Evolutionary conservation across 2,888 invertebrate genomes (phyloP).

Genomic region (Panorpa germanica): DNA sequence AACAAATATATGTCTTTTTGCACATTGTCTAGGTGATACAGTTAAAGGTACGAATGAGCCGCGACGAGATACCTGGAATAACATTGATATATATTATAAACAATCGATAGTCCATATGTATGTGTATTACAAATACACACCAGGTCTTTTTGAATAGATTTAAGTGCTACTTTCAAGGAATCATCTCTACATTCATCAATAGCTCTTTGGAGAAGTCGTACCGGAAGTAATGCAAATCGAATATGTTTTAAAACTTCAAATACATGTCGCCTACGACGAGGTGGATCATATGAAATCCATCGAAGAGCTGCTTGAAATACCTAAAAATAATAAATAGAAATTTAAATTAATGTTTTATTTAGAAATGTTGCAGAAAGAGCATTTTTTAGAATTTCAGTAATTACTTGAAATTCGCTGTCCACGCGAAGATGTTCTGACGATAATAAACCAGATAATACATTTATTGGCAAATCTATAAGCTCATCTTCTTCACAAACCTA

Average conservation of each 20-base stretch:
- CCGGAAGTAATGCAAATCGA: slow-evolving; percentile 65
- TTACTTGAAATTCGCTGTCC: slow-evolving; percentile 81
- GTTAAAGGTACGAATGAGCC: slow-evolving; percentile 58
- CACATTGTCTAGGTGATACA: slow-evolving; percentile 63
- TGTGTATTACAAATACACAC: too few relatives aligned
- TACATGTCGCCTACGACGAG: slow-evolving; percentile 58
- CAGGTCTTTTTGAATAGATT: slow-evolving; percentile 61
- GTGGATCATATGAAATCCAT: slow-evolving; percentile 72
- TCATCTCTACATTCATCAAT: slow-evolving; percentile 62
- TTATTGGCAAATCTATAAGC: slow-evolving; percentile 62
- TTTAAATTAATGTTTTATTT: too few relatives aligned
- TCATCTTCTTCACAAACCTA: slow-evolving; percentile 54
- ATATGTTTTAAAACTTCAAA: slow-evolving; percentile 72
- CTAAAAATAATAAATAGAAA: too few relatives aligned
- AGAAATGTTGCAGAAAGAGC: too few relatives aligned
- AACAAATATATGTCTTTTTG: slow-evolving; percentile 72
- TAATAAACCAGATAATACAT: slow-evolving; percentile 55
- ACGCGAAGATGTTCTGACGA: slow-evolving; percentile 74
- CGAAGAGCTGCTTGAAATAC: slow-evolving; percentile 67
- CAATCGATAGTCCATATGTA: too few relatives aligned
- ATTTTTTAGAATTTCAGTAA: too few relatives aligned
- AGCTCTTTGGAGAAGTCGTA: slow-evolving; percentile 57
- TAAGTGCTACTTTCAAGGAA: slow-evolving; percentile 61
- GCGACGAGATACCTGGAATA: slow-evolving; percentile 47
- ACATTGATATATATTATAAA: too few relatives aligned